These are phyloP conservation scores for Clunio marinus DNA, from an alignment of 2,888 invertebrate genomes.

Conservation along the genomic window DNA sequence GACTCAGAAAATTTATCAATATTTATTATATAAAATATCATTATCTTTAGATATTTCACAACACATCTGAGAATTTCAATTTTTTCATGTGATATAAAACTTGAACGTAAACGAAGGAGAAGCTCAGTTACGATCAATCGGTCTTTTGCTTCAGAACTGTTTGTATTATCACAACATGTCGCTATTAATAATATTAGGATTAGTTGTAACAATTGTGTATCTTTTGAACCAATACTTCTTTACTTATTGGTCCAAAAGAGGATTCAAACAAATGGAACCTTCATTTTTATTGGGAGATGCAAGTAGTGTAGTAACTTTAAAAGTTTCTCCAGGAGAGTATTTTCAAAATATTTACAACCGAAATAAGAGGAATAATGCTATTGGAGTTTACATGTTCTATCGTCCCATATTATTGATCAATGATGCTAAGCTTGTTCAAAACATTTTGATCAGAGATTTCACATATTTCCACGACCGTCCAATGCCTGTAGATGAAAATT, in stretches of 20 bases:
- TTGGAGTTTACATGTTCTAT: conserved; percentile 58
- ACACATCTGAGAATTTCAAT: too few relatives aligned
- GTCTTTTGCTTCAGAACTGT: too few relatives aligned
- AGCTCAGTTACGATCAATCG: too few relatives aligned
- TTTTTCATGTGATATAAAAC: too few relatives aligned
- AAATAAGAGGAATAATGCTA: conserved; percentile 41
- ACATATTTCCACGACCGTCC: conserved; percentile 59
- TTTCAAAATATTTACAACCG: conserved; percentile 53
- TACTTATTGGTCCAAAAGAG: neutral
- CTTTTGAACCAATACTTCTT: neutral
- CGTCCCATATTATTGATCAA: conserved; percentile 56
- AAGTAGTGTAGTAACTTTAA: neutral
- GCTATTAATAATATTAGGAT: too few relatives aligned
- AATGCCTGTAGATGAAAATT: conserved; percentile 54
- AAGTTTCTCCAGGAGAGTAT: conserved; percentile 53
- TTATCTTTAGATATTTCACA: too few relatives aligned
- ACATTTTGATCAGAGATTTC: conserved; percentile 57
- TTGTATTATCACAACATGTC: too few relatives aligned
- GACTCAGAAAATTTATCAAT: too few relatives aligned
- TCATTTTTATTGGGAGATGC: neutral
- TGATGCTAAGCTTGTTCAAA: conserved; percentile 57
- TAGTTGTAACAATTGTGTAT: too few relatives aligned
- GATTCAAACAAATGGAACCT: neutral
- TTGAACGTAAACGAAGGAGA: too few relatives aligned
- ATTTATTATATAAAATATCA: too few relatives aligned